phyloP scores from a whole-genome alignment of 2,113 vertebrate species.

The Sapajus apella region DNA sequence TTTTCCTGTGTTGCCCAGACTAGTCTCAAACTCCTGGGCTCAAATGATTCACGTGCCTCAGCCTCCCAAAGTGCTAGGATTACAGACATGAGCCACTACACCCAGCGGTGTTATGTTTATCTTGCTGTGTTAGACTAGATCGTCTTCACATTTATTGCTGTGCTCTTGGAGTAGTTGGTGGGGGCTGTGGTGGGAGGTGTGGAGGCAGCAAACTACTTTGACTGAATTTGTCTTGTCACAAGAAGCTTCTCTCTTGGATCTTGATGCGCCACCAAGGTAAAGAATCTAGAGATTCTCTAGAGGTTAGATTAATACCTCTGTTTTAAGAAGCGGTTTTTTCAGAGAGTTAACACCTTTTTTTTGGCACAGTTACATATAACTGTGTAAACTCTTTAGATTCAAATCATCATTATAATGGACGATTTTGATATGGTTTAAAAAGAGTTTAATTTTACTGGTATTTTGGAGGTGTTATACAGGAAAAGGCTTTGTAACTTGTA shows the following conservation, averaged over 20 bases:
- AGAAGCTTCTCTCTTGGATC: not conserved
- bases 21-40: too few relatives aligned
- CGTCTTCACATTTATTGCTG: not conserved
- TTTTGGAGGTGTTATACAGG: not conserved
- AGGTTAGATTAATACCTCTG: not conserved
- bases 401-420: not conserved
- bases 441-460: not conserved
- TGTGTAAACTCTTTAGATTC: not conserved
- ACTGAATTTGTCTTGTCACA: not conserved
- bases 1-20: too few relatives aligned
- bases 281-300: not conserved
- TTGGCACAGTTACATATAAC: not conserved
- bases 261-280: not conserved
- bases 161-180: not conserved
- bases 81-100: too few relatives aligned
- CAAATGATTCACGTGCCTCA: too few relatives aligned
- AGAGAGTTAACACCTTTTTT: not conserved
- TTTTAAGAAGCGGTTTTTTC: conserved; percentile 47
- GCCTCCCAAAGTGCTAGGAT: too few relatives aligned
- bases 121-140: not conserved
- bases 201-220: not conserved
- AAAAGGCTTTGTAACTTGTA: not conserved
- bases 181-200: not conserved
- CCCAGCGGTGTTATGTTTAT: not conserved
- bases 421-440: not conserved